Evolutionary conservation across 2,797 vertebrate species (phyloP).

Genomic region (Euthynnus affinis): DNA sequence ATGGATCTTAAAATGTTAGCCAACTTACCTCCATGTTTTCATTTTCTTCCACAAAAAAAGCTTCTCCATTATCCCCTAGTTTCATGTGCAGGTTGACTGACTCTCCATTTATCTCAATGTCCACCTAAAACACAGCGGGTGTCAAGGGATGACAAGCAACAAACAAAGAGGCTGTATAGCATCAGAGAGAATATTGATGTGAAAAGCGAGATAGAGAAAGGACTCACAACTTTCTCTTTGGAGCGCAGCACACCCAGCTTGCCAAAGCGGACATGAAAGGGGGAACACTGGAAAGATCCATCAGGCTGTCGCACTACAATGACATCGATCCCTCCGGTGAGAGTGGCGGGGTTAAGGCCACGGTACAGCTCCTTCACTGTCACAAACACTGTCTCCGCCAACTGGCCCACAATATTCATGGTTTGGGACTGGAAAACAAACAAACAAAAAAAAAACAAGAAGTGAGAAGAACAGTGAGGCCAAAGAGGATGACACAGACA

Average conservation of each 20-base stretch:
- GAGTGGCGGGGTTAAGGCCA: conserved; percentile 93
- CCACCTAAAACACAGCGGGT: conserved; percentile 86
- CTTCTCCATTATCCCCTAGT: conserved; percentile 95
- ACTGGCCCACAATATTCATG: conserved; percentile 97
- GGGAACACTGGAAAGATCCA: conserved; percentile 93
- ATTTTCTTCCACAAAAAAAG: conserved; percentile 94
- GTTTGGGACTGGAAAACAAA: conserved; percentile 85
- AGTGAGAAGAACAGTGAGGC: conserved; percentile 19
- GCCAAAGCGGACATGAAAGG: conserved; percentile 96
- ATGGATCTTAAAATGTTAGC: background rate
- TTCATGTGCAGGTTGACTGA: conserved; percentile 95
- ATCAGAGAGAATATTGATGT: background rate
- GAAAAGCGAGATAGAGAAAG: background rate
- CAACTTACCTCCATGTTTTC: conserved; percentile 82
- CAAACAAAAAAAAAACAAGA: conserved; percentile 28
- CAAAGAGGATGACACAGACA: background rate
- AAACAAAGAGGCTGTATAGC: background rate
- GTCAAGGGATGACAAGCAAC: background rate
- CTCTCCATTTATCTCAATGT: conserved; percentile 96
- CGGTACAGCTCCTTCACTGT: conserved; percentile 94
- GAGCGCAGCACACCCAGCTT: conserved; percentile 96
- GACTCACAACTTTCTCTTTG: conserved; percentile 94
- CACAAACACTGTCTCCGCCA: conserved; percentile 93
- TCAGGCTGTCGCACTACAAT: conserved; percentile 93
- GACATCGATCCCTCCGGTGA: conserved; percentile 94